Percentiles rank a stretch among this genome's conserved stretches.
Evolutionary conservation across 2,113 vertebrate genomes (phyloP).

Genomic region (Paramisgurnus dabryanus): DNA sequence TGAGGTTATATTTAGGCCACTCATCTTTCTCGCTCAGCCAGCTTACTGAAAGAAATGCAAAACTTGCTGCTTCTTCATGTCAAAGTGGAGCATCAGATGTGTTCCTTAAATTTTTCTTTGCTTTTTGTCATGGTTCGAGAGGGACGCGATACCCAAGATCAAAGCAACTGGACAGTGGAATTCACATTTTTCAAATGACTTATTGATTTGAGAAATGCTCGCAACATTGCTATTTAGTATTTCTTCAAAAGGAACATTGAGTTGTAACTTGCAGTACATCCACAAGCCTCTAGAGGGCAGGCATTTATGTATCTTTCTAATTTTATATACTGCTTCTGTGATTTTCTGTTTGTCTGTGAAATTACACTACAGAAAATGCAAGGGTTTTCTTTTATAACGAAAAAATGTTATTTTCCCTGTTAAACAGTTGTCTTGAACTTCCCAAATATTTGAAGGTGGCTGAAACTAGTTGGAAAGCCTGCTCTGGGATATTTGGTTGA

Average conservation of each 20-base stretch:
- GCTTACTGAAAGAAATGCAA: not conserved
- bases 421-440: not conserved
- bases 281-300: constrained; percentile 66
- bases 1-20: not conserved
- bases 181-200: not conserved
- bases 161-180: not conserved
- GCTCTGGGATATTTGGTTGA: constrained; percentile 7
- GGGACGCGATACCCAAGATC: not conserved
- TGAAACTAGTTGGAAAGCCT: constrained; percentile 6
- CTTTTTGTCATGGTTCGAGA: not conserved
- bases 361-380: constrained; percentile 14
- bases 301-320: constrained; percentile 45
- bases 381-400: not conserved
- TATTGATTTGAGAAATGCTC: constrained; percentile 2
- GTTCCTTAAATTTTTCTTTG: not conserved
- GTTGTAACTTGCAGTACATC: constrained; percentile 53
- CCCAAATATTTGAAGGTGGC: constrained; percentile 13
- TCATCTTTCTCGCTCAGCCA: not conserved
- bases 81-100: not conserved
- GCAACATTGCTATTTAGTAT: not conserved
- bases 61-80: not conserved
- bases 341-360: not conserved
- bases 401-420: not conserved
- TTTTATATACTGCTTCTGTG: constrained; percentile 40
- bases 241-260: not conserved